Evolutionary conservation across 2,888 invertebrate genomes (phyloP), one percentile per base, ranked within the genome.

Genomic region (Cheilosia pagana): DNA sequence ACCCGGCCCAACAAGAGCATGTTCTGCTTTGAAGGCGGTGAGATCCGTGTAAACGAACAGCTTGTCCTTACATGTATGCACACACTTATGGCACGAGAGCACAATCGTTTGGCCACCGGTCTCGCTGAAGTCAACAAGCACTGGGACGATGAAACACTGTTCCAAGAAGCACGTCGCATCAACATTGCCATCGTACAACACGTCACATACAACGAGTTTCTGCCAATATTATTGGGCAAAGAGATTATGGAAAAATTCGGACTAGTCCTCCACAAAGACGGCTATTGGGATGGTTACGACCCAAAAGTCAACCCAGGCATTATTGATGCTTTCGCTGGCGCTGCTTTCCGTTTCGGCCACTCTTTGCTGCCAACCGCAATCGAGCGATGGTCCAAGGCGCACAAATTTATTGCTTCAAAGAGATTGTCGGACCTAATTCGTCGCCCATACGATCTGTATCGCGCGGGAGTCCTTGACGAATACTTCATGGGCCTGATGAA

Each of bases 401-500:
- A 98, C 91, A 98, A 98, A 92, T 98, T 98, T 89, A 97, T 98
- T 87, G 98, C 97, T 86, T 97, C 97, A 0, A 97, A 97, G 90
- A 94, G 97, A 88, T 92, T 98, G 60, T 97, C 97, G 0, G 97
- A 97, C 90, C 93, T 98, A 74, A 97, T 98, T 89, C 94, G 97
- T 88, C 94, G 97, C 89, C 98, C 98, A 0, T 97, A 95, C 90
- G 97, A 98, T 91, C 93, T 98, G 87, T 98, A 98, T 92, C 94
- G 97, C 89, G 97, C 98, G 19, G 97, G 98, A 71, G 96, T 97
- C 3, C 92, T 98, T 35, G 98, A 98, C 90, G 97, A 98, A 92
- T 98, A 98, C 90, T 94, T 98, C 41, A 97, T 97, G 96, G 98
- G 98, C 43, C 92, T 98, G 86, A 96, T 97, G 95, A 98, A 98